Evolutionary conservation across 1,140 invertebrate genomes (phyloP).

Genomic region (Drosophila kurseongensis): DNA sequence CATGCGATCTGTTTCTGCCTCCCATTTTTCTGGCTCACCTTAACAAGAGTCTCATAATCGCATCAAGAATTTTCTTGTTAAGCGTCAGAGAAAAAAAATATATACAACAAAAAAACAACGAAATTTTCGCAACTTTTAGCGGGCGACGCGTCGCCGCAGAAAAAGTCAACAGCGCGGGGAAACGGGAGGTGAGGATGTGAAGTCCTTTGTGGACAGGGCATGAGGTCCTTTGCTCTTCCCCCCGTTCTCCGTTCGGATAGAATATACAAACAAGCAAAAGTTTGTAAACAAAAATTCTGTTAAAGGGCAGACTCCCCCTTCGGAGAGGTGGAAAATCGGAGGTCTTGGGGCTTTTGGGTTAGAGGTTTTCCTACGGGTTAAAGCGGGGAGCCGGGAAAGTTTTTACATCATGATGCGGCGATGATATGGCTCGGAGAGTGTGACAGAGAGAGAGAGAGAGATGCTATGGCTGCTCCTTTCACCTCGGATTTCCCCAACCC

Average conservation of each 20-base stretch:
- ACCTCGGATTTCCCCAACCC: slow-evolving; percentile 16
- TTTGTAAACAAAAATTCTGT: slow-evolving; percentile 82
- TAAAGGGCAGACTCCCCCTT: slow-evolving; percentile 25
- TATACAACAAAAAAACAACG: slow-evolving; percentile 15
- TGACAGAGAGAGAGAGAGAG: slow-evolving; percentile 13
- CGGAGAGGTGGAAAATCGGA: not conserved
- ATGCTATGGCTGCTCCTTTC: slow-evolving; percentile 6
- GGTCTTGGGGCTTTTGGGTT: slow-evolving; percentile 32
- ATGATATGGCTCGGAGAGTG: slow-evolving; percentile 67
- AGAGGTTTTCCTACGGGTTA: slow-evolving; percentile 51
- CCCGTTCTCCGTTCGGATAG: slow-evolving; percentile 25
- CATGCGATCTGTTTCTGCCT: slow-evolving; percentile 29
- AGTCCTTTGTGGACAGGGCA: slow-evolving; percentile 70
- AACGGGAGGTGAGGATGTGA: not conserved
- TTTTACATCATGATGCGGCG: slow-evolving; percentile 82
- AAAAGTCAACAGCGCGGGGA: slow-evolving; percentile 22
- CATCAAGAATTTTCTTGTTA: slow-evolving; percentile 78
- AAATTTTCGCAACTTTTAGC: slow-evolving; percentile 73
- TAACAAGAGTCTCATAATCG: slow-evolving; percentile 80
- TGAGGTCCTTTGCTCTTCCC: slow-evolving; percentile 21
- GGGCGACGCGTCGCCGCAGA: slow-evolving; percentile 49
- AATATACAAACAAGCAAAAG: slow-evolving; percentile 79
- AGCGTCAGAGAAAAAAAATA: slow-evolving; percentile 37
- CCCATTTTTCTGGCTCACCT: slow-evolving; percentile 55
- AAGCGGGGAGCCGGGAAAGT: slow-evolving; percentile 60